Base-by-base conservation (phyloP, 2,113 vertebrate genomes). In the Cnemophilus loriae region DNA sequence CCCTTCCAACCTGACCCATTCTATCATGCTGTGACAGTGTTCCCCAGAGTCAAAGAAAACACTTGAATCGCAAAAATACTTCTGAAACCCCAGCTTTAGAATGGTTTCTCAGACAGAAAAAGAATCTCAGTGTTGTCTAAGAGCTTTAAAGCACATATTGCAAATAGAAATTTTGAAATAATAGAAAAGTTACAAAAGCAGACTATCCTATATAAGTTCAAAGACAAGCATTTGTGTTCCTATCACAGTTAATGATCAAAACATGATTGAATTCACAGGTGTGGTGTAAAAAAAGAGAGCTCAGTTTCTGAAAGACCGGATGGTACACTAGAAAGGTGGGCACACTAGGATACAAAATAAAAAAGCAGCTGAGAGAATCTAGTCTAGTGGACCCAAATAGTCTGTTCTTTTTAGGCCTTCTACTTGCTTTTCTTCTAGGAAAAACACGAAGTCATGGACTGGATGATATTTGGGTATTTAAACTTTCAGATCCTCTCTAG, bases 91-190 rank as follows among this genome's bases (percentile, higher is more conserved):
- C 16, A 76, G 27, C 28, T 84, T 70, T 59, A 47, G 33, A 87
- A 67, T 19, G 46, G 13, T 12, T 71, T 73, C 37, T 68, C 39
- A 84, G 5, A 11, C 7, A 75, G 11, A 23, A 94, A 75, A 32
- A 87, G n/a, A 46, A 10, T 16, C 13, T 14, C 7, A 24, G 9
- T 42, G 24, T n/a, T 1, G 0, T 35, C 12, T 52, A 20, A 30
- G 26, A 84, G 28, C 5, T 63, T 77, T 81, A 74, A 12, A 53
- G 3, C 11, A 63, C 6, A 20, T 3, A 27, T 28, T 67, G 15
- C 7, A 81, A 63, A 78, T n/a, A 74, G 1, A 9, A 69, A 68
- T 74, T 61, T 47, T 42, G 21, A 79, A 87, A 69, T 56, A 56
- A 69, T 37, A 53, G 35, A 39, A 63, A 69, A 37, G 46, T 52